These are phyloP conservation scores for Emydocephalus ijimae DNA, from an alignment of 2,113 vertebrate genomes.

Conservation along the genomic window DNA sequence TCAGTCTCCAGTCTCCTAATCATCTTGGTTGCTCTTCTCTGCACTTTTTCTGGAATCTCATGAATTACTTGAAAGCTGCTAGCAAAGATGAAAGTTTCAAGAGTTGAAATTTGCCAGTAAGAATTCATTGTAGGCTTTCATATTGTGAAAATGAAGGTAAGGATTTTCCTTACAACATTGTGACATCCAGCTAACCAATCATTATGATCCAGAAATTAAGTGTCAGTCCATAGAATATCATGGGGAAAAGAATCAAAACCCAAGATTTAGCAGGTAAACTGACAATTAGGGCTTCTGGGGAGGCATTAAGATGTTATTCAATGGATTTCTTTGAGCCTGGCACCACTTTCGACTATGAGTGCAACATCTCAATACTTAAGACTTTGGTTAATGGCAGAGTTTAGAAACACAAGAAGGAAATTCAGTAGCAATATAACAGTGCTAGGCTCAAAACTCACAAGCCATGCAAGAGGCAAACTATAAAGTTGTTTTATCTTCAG, in stretches of 20 bases:
- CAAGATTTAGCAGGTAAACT: background rate
- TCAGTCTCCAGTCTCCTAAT: too few species aligned
- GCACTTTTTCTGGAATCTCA: too few species aligned
- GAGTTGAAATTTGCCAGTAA: background rate
- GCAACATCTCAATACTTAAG: background rate
- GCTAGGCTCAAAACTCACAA: background rate
- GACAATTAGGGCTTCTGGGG: background rate
- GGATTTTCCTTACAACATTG: background rate
- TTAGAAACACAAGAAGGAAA: background rate
- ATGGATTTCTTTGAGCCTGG: background rate
- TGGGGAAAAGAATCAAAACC: background rate
- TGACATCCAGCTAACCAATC: background rate
- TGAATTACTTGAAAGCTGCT: background rate
- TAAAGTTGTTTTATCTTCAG: background rate
- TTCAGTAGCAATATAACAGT: background rate
- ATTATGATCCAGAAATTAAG: background rate
- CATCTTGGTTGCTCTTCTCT: too few species aligned
- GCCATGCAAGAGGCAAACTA: background rate
- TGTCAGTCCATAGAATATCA: background rate
- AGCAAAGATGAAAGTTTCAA: background rate
- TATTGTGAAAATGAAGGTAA: background rate
- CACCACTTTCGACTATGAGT: background rate
- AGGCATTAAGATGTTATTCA: background rate
- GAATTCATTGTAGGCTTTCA: background rate
- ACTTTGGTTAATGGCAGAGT: background rate